Evolutionary conservation across 2,113 vertebrate species (phyloP).

Genomic region (Podarcis muralis): DNA sequence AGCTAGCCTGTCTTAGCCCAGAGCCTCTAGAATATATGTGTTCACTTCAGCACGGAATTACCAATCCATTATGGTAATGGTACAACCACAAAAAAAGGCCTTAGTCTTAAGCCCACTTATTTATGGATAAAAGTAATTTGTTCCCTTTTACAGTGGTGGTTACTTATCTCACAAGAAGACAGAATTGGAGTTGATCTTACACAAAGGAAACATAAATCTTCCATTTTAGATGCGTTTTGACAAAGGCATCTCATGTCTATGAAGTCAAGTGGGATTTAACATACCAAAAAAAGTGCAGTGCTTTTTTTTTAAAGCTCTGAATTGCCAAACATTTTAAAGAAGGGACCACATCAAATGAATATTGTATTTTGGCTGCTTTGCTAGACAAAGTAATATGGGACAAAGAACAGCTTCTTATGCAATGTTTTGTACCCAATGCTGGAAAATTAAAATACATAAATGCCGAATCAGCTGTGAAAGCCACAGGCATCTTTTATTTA

Average conservation of each 20-base stretch:
- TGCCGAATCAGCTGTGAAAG: neutral
- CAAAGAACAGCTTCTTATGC: neutral
- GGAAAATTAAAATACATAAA: neutral
- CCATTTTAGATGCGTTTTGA: neutral
- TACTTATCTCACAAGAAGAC: neutral
- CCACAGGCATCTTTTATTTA: neutral
- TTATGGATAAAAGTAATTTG: neutral
- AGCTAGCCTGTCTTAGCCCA: neutral
- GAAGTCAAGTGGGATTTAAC: neutral
- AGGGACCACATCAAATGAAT: neutral
- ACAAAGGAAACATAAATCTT: conserved; percentile 5
- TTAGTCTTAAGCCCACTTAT: neutral
- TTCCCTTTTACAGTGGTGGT: neutral
- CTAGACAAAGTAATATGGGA: neutral
- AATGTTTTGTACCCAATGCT: neutral
- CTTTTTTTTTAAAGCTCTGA: neutral
- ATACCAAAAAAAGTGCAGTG: neutral
- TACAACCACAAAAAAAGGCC: neutral
- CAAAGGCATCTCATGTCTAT: neutral
- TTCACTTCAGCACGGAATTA: neutral
- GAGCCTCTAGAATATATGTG: neutral
- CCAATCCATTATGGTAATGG: neutral
- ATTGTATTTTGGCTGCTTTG: neutral
- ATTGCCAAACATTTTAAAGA: conserved; percentile 2
- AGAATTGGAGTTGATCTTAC: neutral